Base-by-base conservation (phyloP, 2,888 invertebrate species). In the Cylindroiulus punctatus region DNA sequence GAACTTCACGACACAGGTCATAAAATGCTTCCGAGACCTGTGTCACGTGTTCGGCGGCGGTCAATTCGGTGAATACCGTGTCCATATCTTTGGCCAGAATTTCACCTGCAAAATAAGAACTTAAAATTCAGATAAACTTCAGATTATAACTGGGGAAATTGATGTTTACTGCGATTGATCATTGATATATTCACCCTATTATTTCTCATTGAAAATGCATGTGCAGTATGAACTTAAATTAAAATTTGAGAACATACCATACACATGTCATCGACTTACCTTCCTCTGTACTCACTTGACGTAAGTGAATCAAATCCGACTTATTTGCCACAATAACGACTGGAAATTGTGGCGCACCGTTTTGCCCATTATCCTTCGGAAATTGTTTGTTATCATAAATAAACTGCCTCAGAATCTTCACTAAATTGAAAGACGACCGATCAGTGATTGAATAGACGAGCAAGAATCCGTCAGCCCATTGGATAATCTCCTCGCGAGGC, bases 361-460 rank as follows among this genome's bases (percentile, higher is more conserved):
- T 85, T 88, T 86, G 86, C 22, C 86, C 81, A 42, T 40, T 86
- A 82, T 87, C 87, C 52, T 87, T 88, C 30, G 86, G 85, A 22
- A 44, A 36, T 30, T 88, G 89, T 87, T 89, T 89, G 40, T 94
- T 92, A 86, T 92, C 91, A 88, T 91, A 90, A 92, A 93, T 89
- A 81, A 91, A 91, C 88, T 92, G 94, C 90, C 95, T 95, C 57
- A 95, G 94, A 86, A 94, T 93, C 86, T 95, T 93, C 86, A 96
- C 94, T 90, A 95, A 96, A 91, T 95, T 95, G 91, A 97, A 96
- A 40, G 96, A 96, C 88, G 93, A 93, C 84, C 96, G 92, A 91
- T 97, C 97, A 0, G 95, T 97, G 90, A 97, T 96, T 85, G 97
- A 96, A 91, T 97, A 98, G 42, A 97, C 96, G 81, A 97, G 92